A percentile compares a stretch with the other conserved stretches of the same genome.
phyloP scores from a whole-genome alignment of 2,797 vertebrate species.

The Sparidentex hasta region DNA sequence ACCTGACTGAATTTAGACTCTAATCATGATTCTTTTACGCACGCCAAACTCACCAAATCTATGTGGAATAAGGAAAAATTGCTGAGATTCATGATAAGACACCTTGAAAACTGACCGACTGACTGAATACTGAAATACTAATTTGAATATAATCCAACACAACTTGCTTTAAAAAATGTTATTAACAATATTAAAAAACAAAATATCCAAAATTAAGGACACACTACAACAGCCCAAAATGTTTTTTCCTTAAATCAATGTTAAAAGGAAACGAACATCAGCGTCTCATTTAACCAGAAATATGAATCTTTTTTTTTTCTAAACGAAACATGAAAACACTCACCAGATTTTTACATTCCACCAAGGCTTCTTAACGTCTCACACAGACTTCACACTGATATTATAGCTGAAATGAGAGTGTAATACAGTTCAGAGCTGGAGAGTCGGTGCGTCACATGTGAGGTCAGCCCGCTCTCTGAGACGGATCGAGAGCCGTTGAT shows the following conservation, averaged over 20 bases:
- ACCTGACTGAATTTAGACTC: neutral
- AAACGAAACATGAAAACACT: constrained; percentile 47
- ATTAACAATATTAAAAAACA: no score
- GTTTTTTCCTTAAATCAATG: neutral
- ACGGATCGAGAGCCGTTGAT: constrained; percentile 19
- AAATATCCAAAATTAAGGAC: no score
- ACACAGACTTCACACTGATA: constrained; percentile 10
- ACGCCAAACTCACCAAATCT: no score
- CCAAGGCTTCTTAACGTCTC: constrained; percentile 20
- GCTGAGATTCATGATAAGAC: neutral
- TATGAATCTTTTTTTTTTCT: neutral
- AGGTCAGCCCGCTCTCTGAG: constrained; percentile 24
- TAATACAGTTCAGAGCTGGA: neutral
- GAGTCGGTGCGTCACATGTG: constrained; percentile 28
- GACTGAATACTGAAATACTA: neutral
- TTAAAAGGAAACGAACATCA: neutral
- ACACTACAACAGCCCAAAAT: neutral
- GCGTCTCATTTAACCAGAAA: neutral
- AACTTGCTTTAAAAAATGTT: neutral
- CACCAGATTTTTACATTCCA: constrained; percentile 50
- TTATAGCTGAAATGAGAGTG: neutral
- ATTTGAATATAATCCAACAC: no score
- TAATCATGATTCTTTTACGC: no score
- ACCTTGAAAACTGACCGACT: neutral
- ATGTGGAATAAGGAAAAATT: no score